Evolutionary conservation across 1,140 invertebrate genomes (phyloP).

Genomic region (Monochamus saltuarius): DNA sequence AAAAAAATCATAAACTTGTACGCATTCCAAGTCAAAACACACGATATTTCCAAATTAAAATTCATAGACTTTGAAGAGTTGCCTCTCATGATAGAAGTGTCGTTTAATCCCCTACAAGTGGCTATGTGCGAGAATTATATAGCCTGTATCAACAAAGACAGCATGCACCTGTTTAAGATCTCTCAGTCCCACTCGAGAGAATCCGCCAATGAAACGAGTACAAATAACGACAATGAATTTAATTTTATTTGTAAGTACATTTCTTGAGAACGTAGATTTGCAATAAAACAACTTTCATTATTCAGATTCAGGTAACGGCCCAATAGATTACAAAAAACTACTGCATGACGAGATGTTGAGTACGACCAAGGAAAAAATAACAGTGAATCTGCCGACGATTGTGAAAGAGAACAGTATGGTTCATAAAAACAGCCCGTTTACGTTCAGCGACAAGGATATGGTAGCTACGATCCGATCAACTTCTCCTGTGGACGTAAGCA

Average conservation of each 20-base stretch:
- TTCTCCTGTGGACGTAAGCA: slow-evolving; percentile 45
- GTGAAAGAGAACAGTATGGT: slow-evolving; percentile 47
- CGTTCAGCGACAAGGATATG: slow-evolving; percentile 47
- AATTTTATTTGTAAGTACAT: slow-evolving; percentile 31
- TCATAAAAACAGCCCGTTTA: slow-evolving; percentile 50
- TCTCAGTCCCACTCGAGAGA: slow-evolving; percentile 12
- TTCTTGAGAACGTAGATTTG: too few species aligned
- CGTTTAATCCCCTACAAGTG: slow-evolving; percentile 56
- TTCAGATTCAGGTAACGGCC: slow-evolving; percentile 35
- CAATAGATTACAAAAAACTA: slow-evolving; percentile 45
- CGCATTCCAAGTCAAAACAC: slow-evolving; percentile 61
- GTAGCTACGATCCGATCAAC: slow-evolving; percentile 47
- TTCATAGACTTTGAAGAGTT: slow-evolving; percentile 68
- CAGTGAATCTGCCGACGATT: slow-evolving; percentile 48
- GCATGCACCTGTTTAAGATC: slow-evolving; percentile 53
- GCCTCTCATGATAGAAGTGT: slow-evolving; percentile 54
- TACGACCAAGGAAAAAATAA: slow-evolving; percentile 36
- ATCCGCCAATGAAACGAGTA: slow-evolving; percentile 19
- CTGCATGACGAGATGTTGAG: slow-evolving; percentile 37
- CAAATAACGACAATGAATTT: slow-evolving; percentile 29
- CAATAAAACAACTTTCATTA: too few species aligned
- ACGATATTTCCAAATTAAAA: slow-evolving; percentile 63
- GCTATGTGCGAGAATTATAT: slow-evolving; percentile 63
- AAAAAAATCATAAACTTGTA: slow-evolving; percentile 59
- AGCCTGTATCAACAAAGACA: slow-evolving; percentile 54